Percentiles rank a stretch among this genome's conserved stretches.
Evolutionary conservation across 1,140 invertebrate genomes (phyloP).

Genomic region (Hyphantria cunea): DNA sequence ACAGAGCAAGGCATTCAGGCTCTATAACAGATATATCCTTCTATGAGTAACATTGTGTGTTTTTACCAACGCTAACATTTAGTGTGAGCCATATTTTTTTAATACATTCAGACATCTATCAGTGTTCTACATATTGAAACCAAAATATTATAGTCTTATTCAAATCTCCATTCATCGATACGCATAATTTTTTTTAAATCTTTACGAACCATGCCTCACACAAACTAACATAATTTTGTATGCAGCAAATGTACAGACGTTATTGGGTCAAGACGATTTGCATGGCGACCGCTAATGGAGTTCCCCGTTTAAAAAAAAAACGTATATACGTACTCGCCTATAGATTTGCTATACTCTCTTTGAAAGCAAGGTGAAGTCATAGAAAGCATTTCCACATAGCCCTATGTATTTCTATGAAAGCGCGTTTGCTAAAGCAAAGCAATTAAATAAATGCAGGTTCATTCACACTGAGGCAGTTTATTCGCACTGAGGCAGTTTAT

Average conservation of each 20-base stretch:
- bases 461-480: background rate
- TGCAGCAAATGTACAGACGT: slow-evolving; percentile 9
- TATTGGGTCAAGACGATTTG: slow-evolving; percentile 27
- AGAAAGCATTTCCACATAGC: background rate
- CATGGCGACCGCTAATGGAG: slow-evolving; percentile 10
- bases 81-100: too few relatives aligned
- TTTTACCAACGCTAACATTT: too few relatives aligned
- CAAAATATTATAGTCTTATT: too few relatives aligned
- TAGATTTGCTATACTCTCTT: background rate
- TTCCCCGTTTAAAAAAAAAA: slow-evolving; percentile 5
- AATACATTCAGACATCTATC: too few relatives aligned
- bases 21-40: too few relatives aligned
- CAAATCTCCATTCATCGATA: too few relatives aligned
- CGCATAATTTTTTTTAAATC: too few relatives aligned
- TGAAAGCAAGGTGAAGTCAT: background rate
- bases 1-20: too few relatives aligned
- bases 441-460: background rate
- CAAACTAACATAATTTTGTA: slow-evolving; percentile 3
- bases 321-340: background rate
- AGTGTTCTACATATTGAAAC: too few relatives aligned
- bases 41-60: too few relatives aligned
- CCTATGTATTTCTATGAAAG: background rate
- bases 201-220: too few relatives aligned
- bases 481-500: too few relatives aligned
- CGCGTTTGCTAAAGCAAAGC: background rate